Conservation (phyloP, 1,140 invertebrate genomes). For the Eupeodes corollae region DNA sequence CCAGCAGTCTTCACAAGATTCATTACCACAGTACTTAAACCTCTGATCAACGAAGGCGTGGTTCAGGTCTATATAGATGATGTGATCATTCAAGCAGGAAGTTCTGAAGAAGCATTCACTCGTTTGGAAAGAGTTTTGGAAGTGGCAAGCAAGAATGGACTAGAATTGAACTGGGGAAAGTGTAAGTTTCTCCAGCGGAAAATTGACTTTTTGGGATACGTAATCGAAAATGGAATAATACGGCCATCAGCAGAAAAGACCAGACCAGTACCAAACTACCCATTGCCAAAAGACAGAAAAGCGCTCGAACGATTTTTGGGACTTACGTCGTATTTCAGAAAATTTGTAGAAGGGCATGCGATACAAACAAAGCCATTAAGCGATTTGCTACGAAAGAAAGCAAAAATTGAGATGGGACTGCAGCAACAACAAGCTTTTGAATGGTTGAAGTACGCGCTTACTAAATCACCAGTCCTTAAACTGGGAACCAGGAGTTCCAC, state of each 20-base stretch:
- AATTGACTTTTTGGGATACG: conserved; percentile 3
- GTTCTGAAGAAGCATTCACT: no score
- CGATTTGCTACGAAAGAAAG: conserved; percentile 7
- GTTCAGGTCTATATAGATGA: no score
- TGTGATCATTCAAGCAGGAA: conserved; percentile 2
- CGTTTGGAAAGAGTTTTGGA: no score
- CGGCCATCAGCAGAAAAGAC: conserved; percentile 13
- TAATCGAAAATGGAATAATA: no score
- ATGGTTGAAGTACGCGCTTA: no score
- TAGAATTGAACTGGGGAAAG: conserved; percentile 3
- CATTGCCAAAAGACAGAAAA: conserved; percentile 16
- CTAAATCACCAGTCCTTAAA: conserved; percentile 21
- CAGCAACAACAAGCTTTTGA: no score
- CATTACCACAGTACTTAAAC: neutral
- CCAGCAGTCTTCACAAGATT: neutral
- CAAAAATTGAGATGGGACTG: no score
- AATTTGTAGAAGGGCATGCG: conserved; percentile 22
- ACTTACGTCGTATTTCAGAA: conserved; percentile 18
- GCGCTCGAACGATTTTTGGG: conserved; percentile 21
- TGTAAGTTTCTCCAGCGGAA: conserved; percentile 4
- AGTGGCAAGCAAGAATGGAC: conserved; percentile 2
- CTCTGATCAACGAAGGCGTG: no score
- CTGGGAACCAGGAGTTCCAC: conserved; percentile 5
- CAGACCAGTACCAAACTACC: conserved; percentile 16
- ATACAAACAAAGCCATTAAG: conserved; percentile 15